Evolutionary conservation across 2,797 vertebrate genomes (phyloP).

Genomic region (Sebastes diaconus): DNA sequence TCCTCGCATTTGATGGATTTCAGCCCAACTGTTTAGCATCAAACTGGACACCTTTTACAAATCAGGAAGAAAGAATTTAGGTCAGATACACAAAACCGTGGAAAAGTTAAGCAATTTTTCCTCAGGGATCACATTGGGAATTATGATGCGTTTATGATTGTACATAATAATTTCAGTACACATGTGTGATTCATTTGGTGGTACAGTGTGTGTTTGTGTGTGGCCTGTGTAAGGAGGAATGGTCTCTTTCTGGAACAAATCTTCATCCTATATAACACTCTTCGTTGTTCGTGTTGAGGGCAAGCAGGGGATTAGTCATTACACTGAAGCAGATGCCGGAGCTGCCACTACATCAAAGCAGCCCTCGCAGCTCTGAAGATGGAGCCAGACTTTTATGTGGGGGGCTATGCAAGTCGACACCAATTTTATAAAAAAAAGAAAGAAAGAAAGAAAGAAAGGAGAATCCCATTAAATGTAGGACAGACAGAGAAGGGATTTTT

Average conservation of each 20-base stretch:
- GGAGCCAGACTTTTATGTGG: slow-evolving; percentile 41
- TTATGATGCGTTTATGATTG: background rate
- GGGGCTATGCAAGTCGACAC: slow-evolving; percentile 15
- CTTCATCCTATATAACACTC: slow-evolving; percentile 33
- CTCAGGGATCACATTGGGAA: background rate
- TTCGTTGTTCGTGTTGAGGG: slow-evolving; percentile 17
- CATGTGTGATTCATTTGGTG: background rate
- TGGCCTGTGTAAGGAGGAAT: background rate
- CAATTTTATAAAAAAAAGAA: background rate
- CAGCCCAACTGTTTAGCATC: background rate
- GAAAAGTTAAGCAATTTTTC: background rate
- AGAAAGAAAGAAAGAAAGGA: background rate
- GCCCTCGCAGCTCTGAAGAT: slow-evolving; percentile 42
- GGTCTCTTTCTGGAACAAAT: slow-evolving; percentile 17
- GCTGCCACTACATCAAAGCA: slow-evolving; percentile 54
- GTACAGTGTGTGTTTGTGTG: slow-evolving; percentile 4
- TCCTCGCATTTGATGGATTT: background rate
- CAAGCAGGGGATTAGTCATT: slow-evolving; percentile 45
- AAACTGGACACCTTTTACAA: background rate
- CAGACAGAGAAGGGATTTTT: background rate
- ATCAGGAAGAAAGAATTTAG: background rate
- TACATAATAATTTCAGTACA: background rate
- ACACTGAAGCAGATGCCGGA: slow-evolving; percentile 37
- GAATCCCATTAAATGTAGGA: slow-evolving; percentile 25
- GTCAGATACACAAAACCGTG: background rate